Percentiles rank a stretch among this genome's conserved stretches.
Evolutionary conservation across 2,888 invertebrate species (phyloP).

Genomic region (Luperina testacea): DNA sequence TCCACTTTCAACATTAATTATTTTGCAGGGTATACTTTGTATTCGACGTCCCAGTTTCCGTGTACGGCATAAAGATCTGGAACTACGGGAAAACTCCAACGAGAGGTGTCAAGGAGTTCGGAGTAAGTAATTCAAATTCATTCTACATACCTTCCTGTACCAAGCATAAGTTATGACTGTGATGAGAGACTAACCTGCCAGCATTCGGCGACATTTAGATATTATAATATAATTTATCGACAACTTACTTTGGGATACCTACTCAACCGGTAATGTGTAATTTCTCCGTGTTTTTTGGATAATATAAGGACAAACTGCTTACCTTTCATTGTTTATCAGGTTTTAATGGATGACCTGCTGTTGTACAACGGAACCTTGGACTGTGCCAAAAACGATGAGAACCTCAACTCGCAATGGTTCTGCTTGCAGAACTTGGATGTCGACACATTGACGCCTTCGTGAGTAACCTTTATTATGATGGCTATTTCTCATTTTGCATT

Average conservation of each 20-base stretch:
- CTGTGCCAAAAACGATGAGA: slow-evolving; percentile 80
- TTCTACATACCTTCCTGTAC: background rate
- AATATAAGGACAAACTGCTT: background rate
- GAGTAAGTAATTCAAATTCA: slow-evolving; percentile 88
- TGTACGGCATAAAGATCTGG: slow-evolving; percentile 94
- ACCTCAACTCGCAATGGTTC: slow-evolving; percentile 81
- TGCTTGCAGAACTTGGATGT: slow-evolving; percentile 81
- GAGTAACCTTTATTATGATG: slow-evolving; percentile 23
- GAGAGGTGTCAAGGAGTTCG: slow-evolving; percentile 95
- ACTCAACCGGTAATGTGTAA: background rate
- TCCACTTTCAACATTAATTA: background rate
- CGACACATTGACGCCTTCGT: slow-evolving; percentile 82
- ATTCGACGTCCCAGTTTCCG: slow-evolving; percentile 93
- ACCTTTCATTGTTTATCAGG: slow-evolving; percentile 81
- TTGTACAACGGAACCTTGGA: slow-evolving; percentile 93
- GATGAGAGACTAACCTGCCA: background rate
- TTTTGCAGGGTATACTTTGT: slow-evolving; percentile 93
- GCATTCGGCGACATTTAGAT: background rate
- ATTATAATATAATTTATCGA: too few species aligned
- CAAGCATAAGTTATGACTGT: background rate
- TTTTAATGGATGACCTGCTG: slow-evolving; percentile 94
- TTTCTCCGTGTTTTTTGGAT: background rate
- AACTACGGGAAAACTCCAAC: slow-evolving; percentile 95
- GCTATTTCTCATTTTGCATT: background rate
- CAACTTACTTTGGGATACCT: background rate